These are phyloP conservation scores for Echinops telfairi DNA, from an alignment of 2,113 vertebrate genomes.

Conservation along the genomic window DNA sequence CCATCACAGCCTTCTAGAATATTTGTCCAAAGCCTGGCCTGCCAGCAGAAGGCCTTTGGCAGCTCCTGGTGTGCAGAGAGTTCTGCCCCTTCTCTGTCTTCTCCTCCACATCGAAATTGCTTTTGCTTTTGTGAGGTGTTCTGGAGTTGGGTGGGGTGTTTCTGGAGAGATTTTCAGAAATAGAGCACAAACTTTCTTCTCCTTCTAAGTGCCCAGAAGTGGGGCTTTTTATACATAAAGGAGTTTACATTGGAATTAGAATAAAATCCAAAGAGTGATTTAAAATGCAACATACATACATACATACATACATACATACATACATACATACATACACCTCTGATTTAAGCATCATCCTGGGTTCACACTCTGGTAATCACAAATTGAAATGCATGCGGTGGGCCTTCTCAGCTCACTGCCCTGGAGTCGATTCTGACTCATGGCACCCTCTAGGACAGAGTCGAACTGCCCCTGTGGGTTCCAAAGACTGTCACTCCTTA, in stretches of 20 bases:
- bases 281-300: background rate
- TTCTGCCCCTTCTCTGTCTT: background rate
- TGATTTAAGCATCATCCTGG: slow-evolving; percentile 15
- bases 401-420: background rate
- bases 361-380: slow-evolving; percentile 33
- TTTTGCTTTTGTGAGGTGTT: slow-evolving; percentile 20
- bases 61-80: background rate
- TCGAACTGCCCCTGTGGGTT: too few relatives aligned
- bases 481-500: too few relatives aligned
- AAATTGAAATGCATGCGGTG: slow-evolving; percentile 50
- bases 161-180: slow-evolving; percentile 36
- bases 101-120: background rate
- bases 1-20: slow-evolving; percentile 4
- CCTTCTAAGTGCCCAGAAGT: slow-evolving; percentile 28
- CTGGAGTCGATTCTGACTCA: too few relatives aligned
- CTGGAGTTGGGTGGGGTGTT: background rate
- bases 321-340: background rate
- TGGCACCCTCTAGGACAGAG: too few relatives aligned
- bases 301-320: background rate
- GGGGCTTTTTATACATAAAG: slow-evolving; percentile 12
- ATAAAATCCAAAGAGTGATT: slow-evolving; percentile 48
- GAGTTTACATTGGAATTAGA: slow-evolving; percentile 50
- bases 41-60: background rate
- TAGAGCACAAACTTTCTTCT: slow-evolving; percentile 43
- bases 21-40: background rate